Percentiles rank a stretch among this genome's conserved stretches.
These are phyloP conservation scores for Melipona quadrifasciata DNA, from an alignment of 1,140 invertebrate genomes.

Conservation along the genomic window DNA sequence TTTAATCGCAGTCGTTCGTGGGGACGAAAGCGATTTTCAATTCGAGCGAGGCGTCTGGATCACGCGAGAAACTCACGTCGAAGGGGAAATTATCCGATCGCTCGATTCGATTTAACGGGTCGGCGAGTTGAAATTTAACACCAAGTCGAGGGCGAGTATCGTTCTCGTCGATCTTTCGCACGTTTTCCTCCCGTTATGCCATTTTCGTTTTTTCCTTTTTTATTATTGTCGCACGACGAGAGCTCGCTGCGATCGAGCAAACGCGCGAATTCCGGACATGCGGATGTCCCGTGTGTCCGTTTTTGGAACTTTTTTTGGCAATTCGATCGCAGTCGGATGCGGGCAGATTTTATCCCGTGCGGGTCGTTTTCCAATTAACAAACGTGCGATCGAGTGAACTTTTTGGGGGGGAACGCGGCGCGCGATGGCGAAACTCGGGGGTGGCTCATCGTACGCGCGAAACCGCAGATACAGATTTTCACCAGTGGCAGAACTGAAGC, in stretches of 20 bases:
- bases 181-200: background rate
- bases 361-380: background rate
- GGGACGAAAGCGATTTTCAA: background rate
- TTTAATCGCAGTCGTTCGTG: no score
- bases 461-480: slow-evolving; percentile 21
- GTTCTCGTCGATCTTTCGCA: background rate
- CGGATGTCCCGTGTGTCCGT: no score
- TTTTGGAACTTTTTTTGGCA: no score
- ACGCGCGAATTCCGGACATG: no score
- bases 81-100: background rate
- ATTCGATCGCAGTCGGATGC: background rate
- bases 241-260: background rate
- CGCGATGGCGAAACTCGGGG: background rate
- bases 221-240: background rate
- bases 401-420: background rate
- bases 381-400: background rate
- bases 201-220: no score
- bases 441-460: slow-evolving; percentile 1
- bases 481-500: slow-evolving; percentile 23
- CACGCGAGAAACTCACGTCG: no score
- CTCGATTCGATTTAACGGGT: background rate
- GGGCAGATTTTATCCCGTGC: background rate
- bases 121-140: background rate
- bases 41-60: background rate
- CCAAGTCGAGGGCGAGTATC: background rate